These are phyloP conservation scores for Oryzias dopingdopingensis DNA, from an alignment of 2,797 vertebrate species.

Conservation along the genomic window DNA sequence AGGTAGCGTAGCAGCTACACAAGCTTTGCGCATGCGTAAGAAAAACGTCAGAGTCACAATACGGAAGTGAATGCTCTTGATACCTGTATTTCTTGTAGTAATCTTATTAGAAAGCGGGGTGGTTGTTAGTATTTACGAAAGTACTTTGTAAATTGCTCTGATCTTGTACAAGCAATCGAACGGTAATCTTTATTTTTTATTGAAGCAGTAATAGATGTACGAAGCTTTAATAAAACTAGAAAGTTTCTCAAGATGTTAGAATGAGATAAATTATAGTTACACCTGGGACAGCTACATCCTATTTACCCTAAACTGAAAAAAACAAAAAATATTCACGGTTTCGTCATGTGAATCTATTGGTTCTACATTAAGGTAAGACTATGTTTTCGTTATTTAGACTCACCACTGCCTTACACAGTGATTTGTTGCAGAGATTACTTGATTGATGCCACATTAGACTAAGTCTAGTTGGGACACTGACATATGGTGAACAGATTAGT, in stretches of 20 bases:
- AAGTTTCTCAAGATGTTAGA: background rate
- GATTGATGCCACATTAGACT: background rate
- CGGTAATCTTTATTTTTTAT: background rate
- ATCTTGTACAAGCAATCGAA: constrained; percentile 17
- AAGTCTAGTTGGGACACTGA: background rate
- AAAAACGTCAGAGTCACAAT: constrained; percentile 56
- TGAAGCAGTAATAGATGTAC: background rate
- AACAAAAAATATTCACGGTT: background rate
- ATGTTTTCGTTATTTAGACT: background rate
- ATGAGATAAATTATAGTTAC: too few species aligned
- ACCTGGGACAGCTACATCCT: too few species aligned
- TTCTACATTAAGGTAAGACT: constrained; percentile 46
- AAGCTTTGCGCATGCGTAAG: constrained; percentile 10
- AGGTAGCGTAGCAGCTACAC: too few species aligned
- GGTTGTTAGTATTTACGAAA: constrained; percentile 27
- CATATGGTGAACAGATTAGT: constrained; percentile 45
- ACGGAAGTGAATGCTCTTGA: constrained; percentile 65
- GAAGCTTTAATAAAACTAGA: background rate
- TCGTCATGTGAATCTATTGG: constrained; percentile 1
- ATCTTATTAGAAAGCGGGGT: constrained; percentile 61
- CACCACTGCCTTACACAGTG: background rate
- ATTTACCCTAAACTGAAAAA: too few species aligned
- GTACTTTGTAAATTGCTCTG: constrained; percentile 30
- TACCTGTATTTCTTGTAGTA: constrained; percentile 53
- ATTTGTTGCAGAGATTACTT: background rate